These are phyloP conservation scores for Zoanthus sansibaricus DNA, from an alignment of 92 coral and sea anemone genomes.

Conservation along the genomic window DNA sequence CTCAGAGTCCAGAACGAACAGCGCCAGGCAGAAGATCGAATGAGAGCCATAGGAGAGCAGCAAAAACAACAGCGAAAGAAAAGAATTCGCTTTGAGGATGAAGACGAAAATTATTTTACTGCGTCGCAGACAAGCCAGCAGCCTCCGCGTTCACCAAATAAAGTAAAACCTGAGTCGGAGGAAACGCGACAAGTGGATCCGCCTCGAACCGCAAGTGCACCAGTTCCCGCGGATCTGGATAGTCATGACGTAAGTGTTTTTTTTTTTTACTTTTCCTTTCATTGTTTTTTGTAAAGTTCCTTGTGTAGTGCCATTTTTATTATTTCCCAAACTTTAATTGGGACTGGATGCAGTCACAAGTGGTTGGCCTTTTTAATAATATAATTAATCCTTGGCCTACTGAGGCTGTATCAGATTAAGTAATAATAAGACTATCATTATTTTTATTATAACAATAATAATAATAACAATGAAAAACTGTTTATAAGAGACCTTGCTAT, in stretches of 20 bases:
- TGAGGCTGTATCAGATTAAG: too few relatives aligned
- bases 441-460: too few relatives aligned
- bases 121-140: conserved; percentile 30
- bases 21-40: conserved; percentile 76
- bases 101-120: conserved; percentile 34
- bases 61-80: conserved; percentile 62
- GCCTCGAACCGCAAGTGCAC: conserved; percentile 10
- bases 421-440: too few relatives aligned
- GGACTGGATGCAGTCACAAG: too few relatives aligned
- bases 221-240: conserved; percentile 37
- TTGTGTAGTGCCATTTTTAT: too few relatives aligned
- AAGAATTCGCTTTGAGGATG: conserved; percentile 72
- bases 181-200: conserved; percentile 33
- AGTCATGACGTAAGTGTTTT: conserved; percentile 24
- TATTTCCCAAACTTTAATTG: too few relatives aligned
- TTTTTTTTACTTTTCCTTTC: background rate
- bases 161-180: conserved; percentile 57
- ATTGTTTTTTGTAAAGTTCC: background rate
- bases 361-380: too few relatives aligned
- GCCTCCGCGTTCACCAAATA: conserved; percentile 43
- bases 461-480: too few relatives aligned
- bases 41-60: conserved; percentile 61
- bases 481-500: too few relatives aligned
- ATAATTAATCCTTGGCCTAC: too few relatives aligned
- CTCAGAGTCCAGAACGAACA: conserved; percentile 69